These are phyloP conservation scores for Peromyscus leucopus DNA, from an alignment of 2,113 vertebrate species.

Conservation along the genomic window DNA sequence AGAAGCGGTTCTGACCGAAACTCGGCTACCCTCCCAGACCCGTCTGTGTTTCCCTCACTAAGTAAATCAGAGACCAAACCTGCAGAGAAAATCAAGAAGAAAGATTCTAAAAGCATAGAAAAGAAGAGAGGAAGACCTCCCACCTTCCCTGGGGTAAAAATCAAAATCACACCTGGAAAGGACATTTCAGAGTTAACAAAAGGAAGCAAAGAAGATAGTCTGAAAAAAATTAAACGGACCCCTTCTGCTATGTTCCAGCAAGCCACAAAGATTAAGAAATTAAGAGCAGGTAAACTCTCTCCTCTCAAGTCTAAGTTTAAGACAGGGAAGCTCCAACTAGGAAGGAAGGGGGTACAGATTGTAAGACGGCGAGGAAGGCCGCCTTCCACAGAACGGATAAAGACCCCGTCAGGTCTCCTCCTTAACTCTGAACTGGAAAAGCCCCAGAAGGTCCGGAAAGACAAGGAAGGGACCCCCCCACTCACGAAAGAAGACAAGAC, in stretches of 20 bases:
- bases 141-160: constrained; percentile 91
- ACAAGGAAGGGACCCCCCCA: constrained; percentile 88
- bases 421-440: constrained; percentile 92
- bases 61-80: constrained; percentile 91
- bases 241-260: constrained; percentile 90
- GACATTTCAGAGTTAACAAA: constrained; percentile 85
- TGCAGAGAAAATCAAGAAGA: constrained; percentile 93
- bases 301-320: constrained; percentile 97
- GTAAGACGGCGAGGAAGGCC: constrained; percentile 95
- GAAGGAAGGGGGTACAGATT: constrained; percentile 91
- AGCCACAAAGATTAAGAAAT: constrained; percentile 94
- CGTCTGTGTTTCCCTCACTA: constrained; percentile 86
- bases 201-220: constrained; percentile 89
- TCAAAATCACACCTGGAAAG: constrained; percentile 89
- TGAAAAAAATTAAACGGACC: constrained; percentile 93
- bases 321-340: constrained; percentile 90
- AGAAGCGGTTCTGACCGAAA: constrained; percentile 88
- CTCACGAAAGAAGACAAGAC: constrained; percentile 88
- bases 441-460: constrained; percentile 90
- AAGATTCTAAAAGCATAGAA: constrained; percentile 90
- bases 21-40: constrained; percentile 86
- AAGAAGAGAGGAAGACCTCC: constrained; percentile 97
- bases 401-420: constrained; percentile 88
- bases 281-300: constrained; percentile 93
- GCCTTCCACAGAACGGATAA: constrained; percentile 94